phyloP scores from a whole-genome alignment of 2,113 vertebrate genomes.

The Chlamydotis undulata region DNA sequence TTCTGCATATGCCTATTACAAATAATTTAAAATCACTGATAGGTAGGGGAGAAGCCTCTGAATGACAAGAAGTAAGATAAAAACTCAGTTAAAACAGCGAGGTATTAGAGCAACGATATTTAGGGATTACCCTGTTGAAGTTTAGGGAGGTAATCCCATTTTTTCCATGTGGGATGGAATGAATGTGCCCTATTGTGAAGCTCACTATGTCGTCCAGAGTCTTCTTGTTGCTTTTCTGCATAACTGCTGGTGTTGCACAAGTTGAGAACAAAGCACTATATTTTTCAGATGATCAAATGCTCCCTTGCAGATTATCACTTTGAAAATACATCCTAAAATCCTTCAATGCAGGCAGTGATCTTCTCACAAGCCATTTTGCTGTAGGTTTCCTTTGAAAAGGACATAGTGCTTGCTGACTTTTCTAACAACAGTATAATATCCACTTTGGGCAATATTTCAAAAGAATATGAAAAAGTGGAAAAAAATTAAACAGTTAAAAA shows the following conservation, averaged over 20 bases:
- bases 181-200: neutral
- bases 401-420: neutral
- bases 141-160: neutral
- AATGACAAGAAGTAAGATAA: neutral
- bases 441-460: neutral
- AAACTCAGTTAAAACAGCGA: neutral
- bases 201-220: neutral
- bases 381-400: neutral
- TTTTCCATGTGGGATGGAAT: neutral
- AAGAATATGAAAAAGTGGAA: neutral
- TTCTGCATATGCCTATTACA: neutral
- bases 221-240: neutral
- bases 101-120: neutral
- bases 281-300: neutral
- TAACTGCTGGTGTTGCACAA: neutral
- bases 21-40: neutral
- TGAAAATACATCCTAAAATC: neutral
- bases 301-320: neutral
- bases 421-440: neutral
- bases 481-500: neutral
- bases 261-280: neutral
- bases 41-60: neutral
- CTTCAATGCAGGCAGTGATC: neutral
- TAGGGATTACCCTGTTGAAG: neutral
- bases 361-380: neutral